These are phyloP conservation scores for Cephus rjabovi DNA, from an alignment of 2,888 invertebrate species.

Conservation along the genomic window DNA sequence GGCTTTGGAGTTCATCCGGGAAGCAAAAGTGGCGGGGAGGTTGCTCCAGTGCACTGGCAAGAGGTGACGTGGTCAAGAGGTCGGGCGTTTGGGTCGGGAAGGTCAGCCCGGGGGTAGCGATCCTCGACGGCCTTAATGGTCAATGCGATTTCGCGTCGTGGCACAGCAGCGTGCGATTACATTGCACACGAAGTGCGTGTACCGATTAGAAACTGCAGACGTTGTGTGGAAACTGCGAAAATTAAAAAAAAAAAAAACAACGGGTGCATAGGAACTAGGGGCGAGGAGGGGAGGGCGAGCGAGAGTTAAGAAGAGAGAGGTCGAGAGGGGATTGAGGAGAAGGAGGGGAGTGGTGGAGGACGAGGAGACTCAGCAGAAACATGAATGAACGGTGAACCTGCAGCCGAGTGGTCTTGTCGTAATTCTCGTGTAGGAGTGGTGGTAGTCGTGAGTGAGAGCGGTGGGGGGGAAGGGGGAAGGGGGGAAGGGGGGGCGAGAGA, in stretches of 20 bases:
- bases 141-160: neutral
- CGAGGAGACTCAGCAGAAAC: constrained; percentile 38
- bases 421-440: constrained; percentile 5
- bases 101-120: neutral
- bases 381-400: constrained; percentile 56
- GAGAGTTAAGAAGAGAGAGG: neutral
- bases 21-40: neutral
- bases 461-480: constrained; percentile 16
- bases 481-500: constrained; percentile 8
- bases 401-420: constrained; percentile 25
- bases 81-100: neutral
- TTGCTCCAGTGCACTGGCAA: neutral
- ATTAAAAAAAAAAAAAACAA: neutral
- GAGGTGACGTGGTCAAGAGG: neutral
- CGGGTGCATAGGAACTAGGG: neutral
- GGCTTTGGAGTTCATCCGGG: neutral
- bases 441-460: constrained; percentile 18
- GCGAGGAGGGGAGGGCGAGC: neutral
- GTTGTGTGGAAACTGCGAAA: neutral
- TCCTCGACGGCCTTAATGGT: neutral
- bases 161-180: neutral
- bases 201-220: constrained; percentile 1
- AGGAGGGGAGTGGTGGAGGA: constrained; percentile 22
- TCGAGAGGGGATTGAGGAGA: no score
- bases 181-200: neutral